These are phyloP conservation scores for Morpho achilles DNA, from an alignment of 2,888 invertebrate species.

Conservation along the genomic window DNA sequence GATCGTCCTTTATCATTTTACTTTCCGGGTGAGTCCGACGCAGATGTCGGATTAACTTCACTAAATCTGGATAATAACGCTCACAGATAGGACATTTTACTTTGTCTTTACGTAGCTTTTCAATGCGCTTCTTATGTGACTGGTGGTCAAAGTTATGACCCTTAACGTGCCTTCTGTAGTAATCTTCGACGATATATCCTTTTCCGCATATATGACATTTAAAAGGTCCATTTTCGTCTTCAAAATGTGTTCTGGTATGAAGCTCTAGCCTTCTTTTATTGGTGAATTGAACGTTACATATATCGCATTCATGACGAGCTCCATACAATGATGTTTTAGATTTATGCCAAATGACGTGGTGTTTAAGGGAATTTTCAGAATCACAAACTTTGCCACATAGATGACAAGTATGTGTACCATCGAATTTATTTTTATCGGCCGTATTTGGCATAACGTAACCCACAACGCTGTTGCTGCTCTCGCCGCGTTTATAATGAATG, in stretches of 20 bases:
- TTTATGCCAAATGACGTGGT: conserved; percentile 66
- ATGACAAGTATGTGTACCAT: conserved; percentile 60
- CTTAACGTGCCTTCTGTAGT: conserved; percentile 68
- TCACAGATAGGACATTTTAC: conserved; percentile 70
- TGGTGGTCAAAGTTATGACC: conserved; percentile 74
- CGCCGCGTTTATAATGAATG: conserved; percentile 67
- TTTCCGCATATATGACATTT: conserved; percentile 75
- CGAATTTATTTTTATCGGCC: conserved; percentile 37
- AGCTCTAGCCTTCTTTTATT: conserved; percentile 66
- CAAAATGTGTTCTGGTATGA: conserved; percentile 69
- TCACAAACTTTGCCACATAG: conserved; percentile 70
- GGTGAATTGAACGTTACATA: conserved; percentile 68
- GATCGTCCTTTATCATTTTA: conserved; percentile 74
- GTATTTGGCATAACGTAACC: conserved; percentile 42
- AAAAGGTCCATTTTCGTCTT: conserved; percentile 72
- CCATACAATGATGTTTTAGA: conserved; percentile 64
- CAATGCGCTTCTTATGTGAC: conserved; percentile 60
- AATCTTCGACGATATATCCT: conserved; percentile 73
- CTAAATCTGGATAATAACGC: conserved; percentile 59
- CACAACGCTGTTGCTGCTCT: conserved; percentile 58
- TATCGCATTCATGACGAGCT: conserved; percentile 63
- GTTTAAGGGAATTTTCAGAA: conserved; percentile 62
- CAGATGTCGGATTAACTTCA: conserved; percentile 68
- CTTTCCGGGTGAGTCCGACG: conserved; percentile 68
- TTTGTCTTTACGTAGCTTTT: conserved; percentile 60